A percentile compares a stretch with the other conserved stretches of the same genome.
Evolutionary conservation across 1,140 invertebrate species (phyloP).

Genomic region (Heliconius hewitsoni): DNA sequence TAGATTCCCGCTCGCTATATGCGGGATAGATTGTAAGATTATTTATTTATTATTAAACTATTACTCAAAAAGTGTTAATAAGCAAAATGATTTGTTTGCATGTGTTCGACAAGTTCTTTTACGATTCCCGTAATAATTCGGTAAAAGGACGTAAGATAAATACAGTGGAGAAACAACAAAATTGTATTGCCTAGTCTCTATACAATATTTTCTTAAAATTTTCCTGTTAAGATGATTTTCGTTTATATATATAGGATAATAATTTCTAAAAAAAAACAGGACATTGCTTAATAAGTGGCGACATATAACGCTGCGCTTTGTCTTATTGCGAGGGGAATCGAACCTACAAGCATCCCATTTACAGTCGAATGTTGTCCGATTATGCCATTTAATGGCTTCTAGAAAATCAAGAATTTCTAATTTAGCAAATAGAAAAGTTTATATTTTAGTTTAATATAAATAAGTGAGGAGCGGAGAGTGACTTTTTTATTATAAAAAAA

Average conservation of each 20-base stretch:
- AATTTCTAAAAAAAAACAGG: too few relatives aligned
- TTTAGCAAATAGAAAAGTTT: not conserved
- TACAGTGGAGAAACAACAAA: slow-evolving; percentile 77
- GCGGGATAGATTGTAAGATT: too few relatives aligned
- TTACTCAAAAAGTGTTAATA: not conserved
- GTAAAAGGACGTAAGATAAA: slow-evolving; percentile 71
- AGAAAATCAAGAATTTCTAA: not conserved
- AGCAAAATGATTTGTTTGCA: slow-evolving; percentile 74
- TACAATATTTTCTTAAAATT: slow-evolving; percentile 78
- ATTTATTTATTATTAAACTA: too few relatives aligned
- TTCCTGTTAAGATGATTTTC: slow-evolving; percentile 49
- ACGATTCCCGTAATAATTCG: slow-evolving; percentile 52
- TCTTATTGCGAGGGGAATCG: too few relatives aligned
- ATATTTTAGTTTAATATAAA: too few relatives aligned
- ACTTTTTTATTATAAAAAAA: too few relatives aligned
- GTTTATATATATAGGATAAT: slow-evolving; percentile 36
- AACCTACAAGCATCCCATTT: too few relatives aligned
- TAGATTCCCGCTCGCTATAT: too few relatives aligned
- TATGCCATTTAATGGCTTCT: slow-evolving; percentile 8
- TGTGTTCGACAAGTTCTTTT: slow-evolving; percentile 68
- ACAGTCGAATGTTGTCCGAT: too few relatives aligned
- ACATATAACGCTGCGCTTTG: too few relatives aligned
- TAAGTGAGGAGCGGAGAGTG: too few relatives aligned
- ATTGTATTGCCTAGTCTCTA: slow-evolving; percentile 79
- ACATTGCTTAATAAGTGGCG: too few relatives aligned